phyloP scores from a whole-genome alignment of 2,888 invertebrate species.

The Oscheius sp. region DNA sequence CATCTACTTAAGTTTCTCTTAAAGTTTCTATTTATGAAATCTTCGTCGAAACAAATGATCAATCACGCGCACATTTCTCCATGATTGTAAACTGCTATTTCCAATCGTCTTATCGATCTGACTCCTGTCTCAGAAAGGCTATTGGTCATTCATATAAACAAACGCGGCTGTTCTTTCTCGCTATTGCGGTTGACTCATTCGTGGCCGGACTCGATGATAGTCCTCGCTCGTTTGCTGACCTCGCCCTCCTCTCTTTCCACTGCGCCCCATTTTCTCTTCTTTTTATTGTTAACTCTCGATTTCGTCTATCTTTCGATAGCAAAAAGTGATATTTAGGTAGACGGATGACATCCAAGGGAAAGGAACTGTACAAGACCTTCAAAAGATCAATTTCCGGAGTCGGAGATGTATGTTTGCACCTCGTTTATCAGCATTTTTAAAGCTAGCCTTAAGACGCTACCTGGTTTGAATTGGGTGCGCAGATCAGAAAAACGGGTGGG shows the following conservation, averaged over 20 bases:
- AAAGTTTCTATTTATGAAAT: neutral
- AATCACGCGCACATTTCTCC: neutral
- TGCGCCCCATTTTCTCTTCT: constrained; percentile 15
- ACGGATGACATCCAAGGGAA: constrained; percentile 48
- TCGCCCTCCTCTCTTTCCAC: constrained; percentile 7
- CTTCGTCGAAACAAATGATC: neutral
- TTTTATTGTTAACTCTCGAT: constrained; percentile 16
- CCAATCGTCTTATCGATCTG: neutral
- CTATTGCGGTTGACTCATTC: constrained; percentile 33
- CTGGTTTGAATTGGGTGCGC: no score
- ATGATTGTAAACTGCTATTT: constrained; percentile 14
- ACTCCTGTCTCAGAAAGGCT: neutral
- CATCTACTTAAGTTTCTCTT: neutral
- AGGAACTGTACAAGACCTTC: constrained; percentile 68
- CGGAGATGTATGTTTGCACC: constrained; percentile 10
- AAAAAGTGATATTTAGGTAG: constrained; percentile 1
- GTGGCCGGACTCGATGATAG: constrained; percentile 1
- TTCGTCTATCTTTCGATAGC: neutral
- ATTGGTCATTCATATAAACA: no score
- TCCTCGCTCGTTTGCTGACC: constrained; percentile 1
- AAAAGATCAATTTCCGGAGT: constrained; percentile 65
- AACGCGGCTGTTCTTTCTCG: no score
- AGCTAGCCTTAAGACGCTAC: no score
- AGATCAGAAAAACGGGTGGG: no score
- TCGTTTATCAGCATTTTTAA: neutral